Evolutionary conservation across 23 tunicate species (phyloP), one percentile per base, ranked within the genome.

Genomic region (Styela plicata): DNA sequence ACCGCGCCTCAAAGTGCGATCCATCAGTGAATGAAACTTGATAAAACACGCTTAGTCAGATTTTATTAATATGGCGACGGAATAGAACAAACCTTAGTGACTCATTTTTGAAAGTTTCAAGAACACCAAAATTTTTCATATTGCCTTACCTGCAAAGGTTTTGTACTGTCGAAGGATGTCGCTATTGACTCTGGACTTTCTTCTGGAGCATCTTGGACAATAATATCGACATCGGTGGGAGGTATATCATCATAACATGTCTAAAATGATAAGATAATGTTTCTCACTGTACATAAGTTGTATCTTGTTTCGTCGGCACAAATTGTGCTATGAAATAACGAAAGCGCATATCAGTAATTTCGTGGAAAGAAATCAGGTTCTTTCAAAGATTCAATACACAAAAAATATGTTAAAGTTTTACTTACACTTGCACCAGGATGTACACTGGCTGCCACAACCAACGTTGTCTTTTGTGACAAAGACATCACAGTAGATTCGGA

Each of bases 381-480:
- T 0, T 13, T 7, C 81, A n/a, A 22, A 5, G n/a, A 66, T 66
- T 66, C 5, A 67, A 16, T 67, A 13, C 31, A 22, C 70, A 5
- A 0, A 19, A 18, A 18, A 67, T 25, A 29, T 23, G 22, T 18
- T 23, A 44, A 44, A 20, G 44, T 20, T 36, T 21, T 17, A 36
- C 81, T 44, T 27, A 76, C 81, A 22, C 37, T 28, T 18, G 81
- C 81, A 20, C 81, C 81, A 10, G 81, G 21, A 53, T 53, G 66
- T 0, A 76, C 81, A 44, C 27, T 76, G 24, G 81, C 81, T 24
- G 81, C 81, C 16, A 76, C 81, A 36, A 76, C 66, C 18, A 44
- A 69, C 17, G 64, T 13, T 44, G 52, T 20, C 69, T 76, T 53
- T 24, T 76, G 28, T 18, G 81, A 22, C 18, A 76, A 30, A 13